Percentiles rank a stretch among this genome's conserved stretches.
These are phyloP conservation scores for Apomyelois bistriatella DNA, from an alignment of 2,888 invertebrate genomes.

Conservation along the genomic window DNA sequence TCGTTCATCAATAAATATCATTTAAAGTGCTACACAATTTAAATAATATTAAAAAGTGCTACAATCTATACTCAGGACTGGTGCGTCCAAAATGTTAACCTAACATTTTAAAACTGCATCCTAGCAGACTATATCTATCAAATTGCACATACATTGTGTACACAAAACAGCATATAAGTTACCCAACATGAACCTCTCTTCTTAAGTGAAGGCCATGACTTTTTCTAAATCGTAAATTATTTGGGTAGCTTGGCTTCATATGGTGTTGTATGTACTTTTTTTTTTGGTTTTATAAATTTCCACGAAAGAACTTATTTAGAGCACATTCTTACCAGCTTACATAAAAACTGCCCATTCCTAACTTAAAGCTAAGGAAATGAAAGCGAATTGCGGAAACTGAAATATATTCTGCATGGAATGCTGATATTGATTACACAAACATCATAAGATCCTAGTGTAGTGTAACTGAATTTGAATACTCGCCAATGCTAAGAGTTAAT, in stretches of 20 bases:
- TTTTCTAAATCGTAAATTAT: background rate
- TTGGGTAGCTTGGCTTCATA: background rate
- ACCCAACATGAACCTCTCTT: background rate
- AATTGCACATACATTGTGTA: constrained; percentile 30
- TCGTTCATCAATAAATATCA: constrained; percentile 65
- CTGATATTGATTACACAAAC: background rate
- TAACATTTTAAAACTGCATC: constrained; percentile 42
- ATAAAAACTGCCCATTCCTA: background rate
- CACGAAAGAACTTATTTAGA: background rate
- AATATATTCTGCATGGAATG: background rate
- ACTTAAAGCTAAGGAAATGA: background rate
- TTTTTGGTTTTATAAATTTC: constrained; percentile 6
- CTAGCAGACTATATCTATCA: constrained; percentile 32
- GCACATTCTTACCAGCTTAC: background rate
- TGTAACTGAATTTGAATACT: constrained; percentile 19
- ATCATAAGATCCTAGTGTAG: background rate
- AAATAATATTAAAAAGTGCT: constrained; percentile 57
- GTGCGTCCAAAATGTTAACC: constrained; percentile 59
- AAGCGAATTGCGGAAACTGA: background rate
- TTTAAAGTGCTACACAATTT: constrained; percentile 69
- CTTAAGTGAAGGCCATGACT: too few species aligned
- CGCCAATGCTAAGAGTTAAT: constrained; percentile 51
- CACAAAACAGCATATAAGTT: background rate
- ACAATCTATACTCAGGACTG: constrained; percentile 66
- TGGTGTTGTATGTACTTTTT: background rate